A percentile compares a stretch with the other conserved stretches of the same genome.
These are phyloP conservation scores for Calephelis virginiensis DNA, from an alignment of 1,140 invertebrate species.

Conservation along the genomic window DNA sequence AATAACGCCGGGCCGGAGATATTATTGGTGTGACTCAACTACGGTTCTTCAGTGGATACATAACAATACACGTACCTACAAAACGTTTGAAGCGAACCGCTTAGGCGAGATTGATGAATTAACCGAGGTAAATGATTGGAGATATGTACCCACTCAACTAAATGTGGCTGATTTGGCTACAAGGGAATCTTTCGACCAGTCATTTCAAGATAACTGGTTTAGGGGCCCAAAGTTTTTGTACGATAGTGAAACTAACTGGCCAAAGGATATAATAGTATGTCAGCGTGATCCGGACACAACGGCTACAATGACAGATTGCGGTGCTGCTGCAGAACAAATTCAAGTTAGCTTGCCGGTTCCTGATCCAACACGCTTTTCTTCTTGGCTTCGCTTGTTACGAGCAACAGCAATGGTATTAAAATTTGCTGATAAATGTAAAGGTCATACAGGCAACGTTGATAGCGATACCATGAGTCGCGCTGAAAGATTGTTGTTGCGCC, in stretches of 20 bases:
- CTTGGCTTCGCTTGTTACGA: conserved; percentile 25
- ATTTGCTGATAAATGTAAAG: conserved; percentile 23
- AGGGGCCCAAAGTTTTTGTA: conserved; percentile 20
- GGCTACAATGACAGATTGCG: neutral
- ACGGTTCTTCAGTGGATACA: conserved; percentile 27
- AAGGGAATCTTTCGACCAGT: conserved; percentile 2
- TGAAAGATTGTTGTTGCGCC: neutral
- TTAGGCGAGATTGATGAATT: conserved; percentile 27
- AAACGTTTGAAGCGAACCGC: conserved; percentile 22
- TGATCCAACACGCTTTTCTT: conserved; percentile 23
- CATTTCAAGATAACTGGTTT: conserved; percentile 20
- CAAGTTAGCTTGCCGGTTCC: conserved; percentile 23
- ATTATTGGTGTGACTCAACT: conserved; percentile 27
- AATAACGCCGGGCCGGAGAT: conserved; percentile 14
- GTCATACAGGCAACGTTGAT: neutral
- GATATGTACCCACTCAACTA: conserved; percentile 21
- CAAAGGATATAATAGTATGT: neutral
- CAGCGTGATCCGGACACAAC: neutral
- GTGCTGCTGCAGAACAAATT: neutral
- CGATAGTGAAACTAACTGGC: conserved; percentile 2
- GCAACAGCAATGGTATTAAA: conserved; percentile 17
- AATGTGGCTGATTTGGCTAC: conserved; percentile 23
- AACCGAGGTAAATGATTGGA: conserved; percentile 14
- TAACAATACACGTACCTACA: conserved; percentile 17
- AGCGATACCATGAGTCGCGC: neutral